These are phyloP conservation scores for Aplodontia rufa DNA, from an alignment of 2,113 vertebrate species.

Conservation along the genomic window DNA sequence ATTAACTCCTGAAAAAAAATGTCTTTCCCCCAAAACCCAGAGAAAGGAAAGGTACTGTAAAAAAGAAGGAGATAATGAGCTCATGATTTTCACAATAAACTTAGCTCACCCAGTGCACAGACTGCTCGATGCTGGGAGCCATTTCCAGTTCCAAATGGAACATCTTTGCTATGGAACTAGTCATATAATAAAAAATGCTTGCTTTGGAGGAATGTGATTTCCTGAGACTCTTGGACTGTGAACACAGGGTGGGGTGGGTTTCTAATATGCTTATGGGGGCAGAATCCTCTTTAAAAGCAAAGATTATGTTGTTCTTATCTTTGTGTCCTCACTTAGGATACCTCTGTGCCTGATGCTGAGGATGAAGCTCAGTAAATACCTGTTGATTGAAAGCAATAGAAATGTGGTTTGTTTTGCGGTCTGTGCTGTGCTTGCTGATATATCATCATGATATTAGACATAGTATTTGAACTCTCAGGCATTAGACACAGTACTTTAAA, in stretches of 20 bases:
- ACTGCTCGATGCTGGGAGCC: not conserved
- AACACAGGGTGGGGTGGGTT: not conserved
- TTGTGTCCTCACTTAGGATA: not conserved
- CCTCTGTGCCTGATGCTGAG: not conserved
- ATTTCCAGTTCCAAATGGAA: not conserved
- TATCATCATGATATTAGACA: not conserved
- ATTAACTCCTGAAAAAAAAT: slow-evolving; percentile 21
- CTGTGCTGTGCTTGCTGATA: not conserved
- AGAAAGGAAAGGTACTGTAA: not conserved
- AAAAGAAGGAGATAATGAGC: not conserved
- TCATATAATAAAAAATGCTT: not conserved
- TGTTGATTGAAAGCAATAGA: not conserved
- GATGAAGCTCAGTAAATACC: not conserved
- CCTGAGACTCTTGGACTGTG: not conserved
- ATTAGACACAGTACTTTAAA: not conserved
- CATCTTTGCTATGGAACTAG: not conserved
- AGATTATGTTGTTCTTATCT: not conserved
- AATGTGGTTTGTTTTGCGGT: not conserved
- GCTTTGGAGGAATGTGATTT: slow-evolving; percentile 20
- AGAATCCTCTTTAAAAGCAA: not conserved
- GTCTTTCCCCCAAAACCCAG: not conserved
- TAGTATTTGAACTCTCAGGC: not conserved
- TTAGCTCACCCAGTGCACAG: not conserved
- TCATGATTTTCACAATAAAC: not conserved
- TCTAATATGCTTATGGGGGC: not conserved